Conservation (phyloP, 2,888 invertebrate genomes). For the Cyclophora albipunctata region DNA sequence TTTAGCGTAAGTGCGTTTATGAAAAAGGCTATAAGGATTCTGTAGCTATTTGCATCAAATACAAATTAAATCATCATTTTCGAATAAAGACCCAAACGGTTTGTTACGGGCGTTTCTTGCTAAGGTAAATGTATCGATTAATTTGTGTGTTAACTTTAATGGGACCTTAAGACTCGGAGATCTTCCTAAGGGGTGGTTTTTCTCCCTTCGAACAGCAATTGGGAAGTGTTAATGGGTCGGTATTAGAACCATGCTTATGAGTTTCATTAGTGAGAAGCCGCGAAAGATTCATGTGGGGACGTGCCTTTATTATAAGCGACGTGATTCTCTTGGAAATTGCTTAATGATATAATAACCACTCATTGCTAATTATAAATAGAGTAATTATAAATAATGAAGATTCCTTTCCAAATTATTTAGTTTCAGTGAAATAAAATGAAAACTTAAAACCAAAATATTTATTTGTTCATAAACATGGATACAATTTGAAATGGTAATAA, state of each 20-base stretch:
- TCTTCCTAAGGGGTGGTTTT: constrained; percentile 47
- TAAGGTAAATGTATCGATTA: constrained; percentile 36
- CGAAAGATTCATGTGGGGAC: constrained; percentile 65
- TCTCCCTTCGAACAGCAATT: constrained; percentile 55
- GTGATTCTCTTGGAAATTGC: constrained; percentile 65
- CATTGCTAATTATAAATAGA: not conserved
- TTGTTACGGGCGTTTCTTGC: too few relatives aligned
- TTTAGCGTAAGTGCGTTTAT: too few relatives aligned
- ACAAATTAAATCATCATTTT: too few relatives aligned
- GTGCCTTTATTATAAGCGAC: constrained; percentile 65
- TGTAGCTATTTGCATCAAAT: too few relatives aligned
- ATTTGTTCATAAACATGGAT: too few relatives aligned
- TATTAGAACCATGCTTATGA: constrained; percentile 67
- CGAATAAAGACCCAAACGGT: too few relatives aligned
- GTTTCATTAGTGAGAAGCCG: constrained; percentile 65
- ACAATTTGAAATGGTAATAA: too few relatives aligned
- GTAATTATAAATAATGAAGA: too few relatives aligned
- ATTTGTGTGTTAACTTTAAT: constrained; percentile 60
- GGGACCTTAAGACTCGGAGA: constrained; percentile 41
- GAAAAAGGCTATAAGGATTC: too few relatives aligned
- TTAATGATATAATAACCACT: constrained; percentile 22
- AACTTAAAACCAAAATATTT: too few relatives aligned
- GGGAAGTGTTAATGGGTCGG: constrained; percentile 60
- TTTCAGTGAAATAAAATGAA: too few relatives aligned
- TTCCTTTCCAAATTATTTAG: too few relatives aligned